Evolutionary conservation across 2,888 invertebrate species (phyloP).

Genomic region (Mellilla xanthometata): DNA sequence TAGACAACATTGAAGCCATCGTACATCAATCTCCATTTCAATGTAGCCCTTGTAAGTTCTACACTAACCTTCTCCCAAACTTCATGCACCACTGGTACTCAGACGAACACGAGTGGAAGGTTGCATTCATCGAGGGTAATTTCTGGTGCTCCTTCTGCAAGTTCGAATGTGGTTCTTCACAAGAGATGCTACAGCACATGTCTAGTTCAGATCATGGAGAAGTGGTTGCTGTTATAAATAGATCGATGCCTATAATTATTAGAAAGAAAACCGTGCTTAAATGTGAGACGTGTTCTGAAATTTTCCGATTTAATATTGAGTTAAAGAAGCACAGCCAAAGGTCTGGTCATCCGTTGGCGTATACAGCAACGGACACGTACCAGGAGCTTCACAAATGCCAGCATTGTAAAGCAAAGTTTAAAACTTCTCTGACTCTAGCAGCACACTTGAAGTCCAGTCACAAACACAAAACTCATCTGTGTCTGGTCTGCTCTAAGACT

Average conservation of each 20-base stretch:
- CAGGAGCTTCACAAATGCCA: conserved; percentile 85
- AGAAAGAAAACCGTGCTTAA: conserved; percentile 84
- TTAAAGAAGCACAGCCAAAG: conserved; percentile 83
- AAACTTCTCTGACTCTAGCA: conserved; percentile 85
- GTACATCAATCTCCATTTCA: conserved; percentile 93
- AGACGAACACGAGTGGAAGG: conserved; percentile 79
- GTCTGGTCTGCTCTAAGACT: conserved; percentile 85
- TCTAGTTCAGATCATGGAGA: conserved; percentile 86
- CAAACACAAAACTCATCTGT: conserved; percentile 83
- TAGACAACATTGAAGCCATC: conserved; percentile 90
- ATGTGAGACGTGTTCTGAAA: conserved; percentile 86
- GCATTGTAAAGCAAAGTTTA: conserved; percentile 82
- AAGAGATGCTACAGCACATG: conserved; percentile 87
- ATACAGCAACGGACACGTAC: conserved; percentile 85
- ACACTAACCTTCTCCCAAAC: conserved; percentile 88
- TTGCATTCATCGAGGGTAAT: conserved; percentile 78
- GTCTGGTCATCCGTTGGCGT: conserved; percentile 72
- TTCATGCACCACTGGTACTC: conserved; percentile 90
- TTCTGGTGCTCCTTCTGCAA: conserved; percentile 90
- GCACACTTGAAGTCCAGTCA: conserved; percentile 86
- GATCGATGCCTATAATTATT: conserved; percentile 91
- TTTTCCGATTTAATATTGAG: conserved; percentile 90
- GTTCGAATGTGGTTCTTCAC: conserved; percentile 84
- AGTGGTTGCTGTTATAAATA: conserved; percentile 88
- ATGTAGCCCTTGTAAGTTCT: conserved; percentile 92